A percentile compares a stretch with the other conserved stretches of the same genome.
phyloP scores from a whole-genome alignment of 2,797 vertebrate genomes.

The Enteromius viviparus region DNA sequence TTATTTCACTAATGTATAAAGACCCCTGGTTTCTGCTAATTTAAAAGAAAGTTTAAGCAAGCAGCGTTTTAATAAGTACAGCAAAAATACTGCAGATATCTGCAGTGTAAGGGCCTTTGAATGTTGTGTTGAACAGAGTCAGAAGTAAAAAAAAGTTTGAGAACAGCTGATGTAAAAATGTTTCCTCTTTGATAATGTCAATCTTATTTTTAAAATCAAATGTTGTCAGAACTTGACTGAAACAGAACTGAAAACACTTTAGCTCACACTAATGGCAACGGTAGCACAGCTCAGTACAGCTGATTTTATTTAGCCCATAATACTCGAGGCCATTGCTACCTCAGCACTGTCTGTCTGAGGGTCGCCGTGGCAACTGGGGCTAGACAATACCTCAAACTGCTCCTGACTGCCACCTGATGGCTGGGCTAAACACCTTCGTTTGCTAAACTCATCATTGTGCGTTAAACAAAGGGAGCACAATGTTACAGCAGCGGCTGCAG shows the following conservation, averaged over 20 bases:
- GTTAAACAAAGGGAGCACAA: slow-evolving; percentile 31
- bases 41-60: neutral
- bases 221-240: neutral
- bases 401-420: slow-evolving; percentile 63
- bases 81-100: neutral
- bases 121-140: neutral
- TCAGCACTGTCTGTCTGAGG: slow-evolving; percentile 43
- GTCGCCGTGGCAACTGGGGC: slow-evolving; percentile 60
- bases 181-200: neutral
- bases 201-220: neutral
- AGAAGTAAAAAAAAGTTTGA: neutral
- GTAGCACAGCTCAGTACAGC: slow-evolving; percentile 32
- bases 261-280: slow-evolving; percentile 20
- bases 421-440: slow-evolving; percentile 45
- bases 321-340: slow-evolving; percentile 53
- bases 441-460: slow-evolving; percentile 3
- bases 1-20: neutral
- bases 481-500: slow-evolving; percentile 8
- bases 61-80: neutral
- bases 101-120: no score
- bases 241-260: neutral
- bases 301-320: slow-evolving; percentile 55
- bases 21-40: neutral
- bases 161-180: neutral
- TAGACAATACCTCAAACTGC: slow-evolving; percentile 45